phyloP scores from a whole-genome alignment of 1,140 invertebrate genomes.

The Lasioglossum albipes region DNA sequence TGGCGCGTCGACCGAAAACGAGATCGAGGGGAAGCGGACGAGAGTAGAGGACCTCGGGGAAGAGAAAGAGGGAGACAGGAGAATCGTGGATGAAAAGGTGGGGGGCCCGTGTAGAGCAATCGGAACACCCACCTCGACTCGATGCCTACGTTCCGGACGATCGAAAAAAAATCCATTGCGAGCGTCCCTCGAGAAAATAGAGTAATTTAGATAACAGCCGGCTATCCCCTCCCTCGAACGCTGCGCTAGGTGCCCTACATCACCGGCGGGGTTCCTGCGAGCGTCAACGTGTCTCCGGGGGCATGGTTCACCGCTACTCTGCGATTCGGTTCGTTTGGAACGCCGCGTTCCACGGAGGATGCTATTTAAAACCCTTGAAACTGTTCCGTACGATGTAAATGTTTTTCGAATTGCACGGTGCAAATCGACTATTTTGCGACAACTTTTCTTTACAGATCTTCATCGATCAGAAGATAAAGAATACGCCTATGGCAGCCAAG shows the following conservation, averaged over 20 bases:
- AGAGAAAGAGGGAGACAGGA: not conserved
- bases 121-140: slow-evolving; percentile 68
- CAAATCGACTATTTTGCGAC: too few relatives aligned
- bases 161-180: slow-evolving; percentile 51
- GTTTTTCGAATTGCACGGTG: too few relatives aligned
- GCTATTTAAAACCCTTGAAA: too few relatives aligned
- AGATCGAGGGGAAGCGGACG: not conserved
- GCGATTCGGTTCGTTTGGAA: not conserved
- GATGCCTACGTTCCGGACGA: slow-evolving; percentile 55
- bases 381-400: too few relatives aligned
- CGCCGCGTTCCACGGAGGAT: not conserved
- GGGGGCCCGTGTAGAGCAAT: slow-evolving; percentile 5
- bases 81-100: not conserved
- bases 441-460: too few relatives aligned
- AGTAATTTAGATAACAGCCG: slow-evolving; percentile 66
- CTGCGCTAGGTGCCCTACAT: not conserved
- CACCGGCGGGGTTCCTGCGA: slow-evolving; percentile 10
- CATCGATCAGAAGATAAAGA: too few relatives aligned
- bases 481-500: too few relatives aligned
- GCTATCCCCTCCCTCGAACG: not conserved
- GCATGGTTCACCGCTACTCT: not conserved
- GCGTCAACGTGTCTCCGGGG: slow-evolving; percentile 33
- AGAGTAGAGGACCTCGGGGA: not conserved
- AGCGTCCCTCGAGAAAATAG: slow-evolving; percentile 58
- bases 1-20: not conserved